These are phyloP conservation scores for Saimiri boliviensis DNA, from an alignment of 2,113 vertebrate species.

Conservation along the genomic window DNA sequence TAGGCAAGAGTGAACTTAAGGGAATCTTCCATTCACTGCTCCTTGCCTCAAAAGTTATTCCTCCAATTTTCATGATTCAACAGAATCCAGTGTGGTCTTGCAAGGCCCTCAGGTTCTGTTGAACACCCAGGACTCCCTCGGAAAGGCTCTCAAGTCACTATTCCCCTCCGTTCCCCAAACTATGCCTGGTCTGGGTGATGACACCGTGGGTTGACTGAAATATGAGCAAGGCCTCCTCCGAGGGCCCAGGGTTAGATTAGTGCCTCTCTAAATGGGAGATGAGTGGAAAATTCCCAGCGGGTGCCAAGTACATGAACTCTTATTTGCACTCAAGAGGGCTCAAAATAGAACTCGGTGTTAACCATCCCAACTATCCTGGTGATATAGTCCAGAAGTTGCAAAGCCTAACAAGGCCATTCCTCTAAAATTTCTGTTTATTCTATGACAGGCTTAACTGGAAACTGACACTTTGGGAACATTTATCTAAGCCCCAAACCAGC, in stretches of 20 bases:
- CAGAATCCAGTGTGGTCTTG: neutral
- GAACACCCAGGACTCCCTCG: neutral
- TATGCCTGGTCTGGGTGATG: neutral
- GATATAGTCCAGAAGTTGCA: slow-evolving; percentile 53
- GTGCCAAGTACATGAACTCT: slow-evolving; percentile 56
- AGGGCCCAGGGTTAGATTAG: neutral
- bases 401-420: neutral
- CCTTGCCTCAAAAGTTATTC: neutral
- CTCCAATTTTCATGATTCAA: neutral
- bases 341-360: slow-evolving; percentile 61
- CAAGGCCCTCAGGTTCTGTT: neutral
- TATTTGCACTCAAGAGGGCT: slow-evolving; percentile 50
- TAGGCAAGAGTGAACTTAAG: neutral
- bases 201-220: neutral
- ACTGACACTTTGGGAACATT: neutral
- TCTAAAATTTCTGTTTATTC: slow-evolving; percentile 11
- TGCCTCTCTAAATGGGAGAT: slow-evolving; percentile 23
- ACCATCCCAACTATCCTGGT: neutral
- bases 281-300: slow-evolving; percentile 66
- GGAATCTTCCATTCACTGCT: neutral
- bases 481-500: neutral
- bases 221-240: neutral
- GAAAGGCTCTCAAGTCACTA: neutral
- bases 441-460: neutral
- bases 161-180: neutral